Conservation (phyloP, 2,888 invertebrate genomes). For the Sturmia bella region DNA sequence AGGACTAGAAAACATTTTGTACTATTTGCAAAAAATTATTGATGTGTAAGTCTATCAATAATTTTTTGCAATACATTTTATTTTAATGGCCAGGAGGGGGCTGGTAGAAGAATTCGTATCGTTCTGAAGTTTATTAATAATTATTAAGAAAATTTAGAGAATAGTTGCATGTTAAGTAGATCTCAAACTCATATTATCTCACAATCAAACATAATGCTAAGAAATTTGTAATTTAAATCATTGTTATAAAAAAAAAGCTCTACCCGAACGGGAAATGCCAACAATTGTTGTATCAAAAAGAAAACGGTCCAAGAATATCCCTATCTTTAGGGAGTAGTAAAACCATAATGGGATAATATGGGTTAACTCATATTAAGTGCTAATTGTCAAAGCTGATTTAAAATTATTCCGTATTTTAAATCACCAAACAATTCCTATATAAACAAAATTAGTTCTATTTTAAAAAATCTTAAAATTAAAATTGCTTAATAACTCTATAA, state of each 20-base stretch:
- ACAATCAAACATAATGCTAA: constrained; percentile 59
- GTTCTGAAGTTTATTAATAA: too few species aligned
- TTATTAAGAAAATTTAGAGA: too few species aligned
- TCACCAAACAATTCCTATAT: constrained; percentile 34
- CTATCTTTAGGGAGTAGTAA: constrained; percentile 1
- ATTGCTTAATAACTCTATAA: constrained; percentile 21
- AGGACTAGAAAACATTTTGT: too few species aligned
- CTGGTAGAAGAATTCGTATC: too few species aligned
- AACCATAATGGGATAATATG: constrained; percentile 79
- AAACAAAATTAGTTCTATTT: constrained; percentile 7
- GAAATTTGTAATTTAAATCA: constrained; percentile 38
- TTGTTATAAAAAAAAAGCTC: constrained; percentile 20
- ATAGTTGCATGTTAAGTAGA: constrained; percentile 4
- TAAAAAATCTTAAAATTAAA: constrained; percentile 24
- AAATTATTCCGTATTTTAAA: constrained; percentile 57
- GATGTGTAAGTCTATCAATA: too few species aligned
- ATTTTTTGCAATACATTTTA: too few species aligned
- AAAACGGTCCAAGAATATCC: not conserved
- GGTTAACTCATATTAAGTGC: constrained; percentile 72
- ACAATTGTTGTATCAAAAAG: constrained; percentile 45
- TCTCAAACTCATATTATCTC: constrained; percentile 79
- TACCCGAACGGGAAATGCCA: constrained; percentile 65
- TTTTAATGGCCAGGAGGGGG: too few species aligned
- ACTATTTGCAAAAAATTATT: too few species aligned
- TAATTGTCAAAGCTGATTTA: constrained; percentile 35